Evolutionary conservation across 1,140 invertebrate species (phyloP).

Genomic region (Cyclina sinensis): DNA sequence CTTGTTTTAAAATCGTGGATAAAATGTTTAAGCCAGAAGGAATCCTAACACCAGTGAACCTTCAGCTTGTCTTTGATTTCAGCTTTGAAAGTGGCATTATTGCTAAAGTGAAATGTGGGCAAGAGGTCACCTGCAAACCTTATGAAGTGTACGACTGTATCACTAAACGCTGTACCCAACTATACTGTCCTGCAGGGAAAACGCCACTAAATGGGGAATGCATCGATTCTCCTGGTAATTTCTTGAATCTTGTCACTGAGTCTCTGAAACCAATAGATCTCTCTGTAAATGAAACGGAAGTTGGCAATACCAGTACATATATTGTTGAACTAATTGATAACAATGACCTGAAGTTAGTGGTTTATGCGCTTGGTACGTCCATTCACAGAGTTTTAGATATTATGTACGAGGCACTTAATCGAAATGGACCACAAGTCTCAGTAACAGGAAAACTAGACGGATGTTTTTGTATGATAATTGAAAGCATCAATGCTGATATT

Average conservation of each 20-base stretch:
- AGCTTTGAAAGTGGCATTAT: background rate
- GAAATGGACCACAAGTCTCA: background rate
- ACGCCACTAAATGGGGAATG: background rate
- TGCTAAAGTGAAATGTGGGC: background rate
- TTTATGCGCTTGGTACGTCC: background rate
- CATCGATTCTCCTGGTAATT: background rate
- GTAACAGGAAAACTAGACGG: background rate
- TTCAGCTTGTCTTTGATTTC: conserved; percentile 2
- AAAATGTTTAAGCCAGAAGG: background rate
- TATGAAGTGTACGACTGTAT: conserved; percentile 28
- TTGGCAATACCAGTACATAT: background rate
- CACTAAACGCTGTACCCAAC: background rate
- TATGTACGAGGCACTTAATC: background rate
- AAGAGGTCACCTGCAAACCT: background rate
- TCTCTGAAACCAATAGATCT: background rate
- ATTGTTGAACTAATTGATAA: background rate
- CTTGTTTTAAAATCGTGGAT: background rate
- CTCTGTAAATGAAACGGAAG: background rate
- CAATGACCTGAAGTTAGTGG: background rate
- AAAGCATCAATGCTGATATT: background rate
- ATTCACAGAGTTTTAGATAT: background rate
- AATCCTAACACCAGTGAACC: background rate
- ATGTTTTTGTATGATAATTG: background rate
- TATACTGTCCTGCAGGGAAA: background rate
- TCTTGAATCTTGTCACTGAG: no score